These are phyloP conservation scores for Podarcis cretensis DNA, from an alignment of 2,113 vertebrate genomes.

Conservation along the genomic window DNA sequence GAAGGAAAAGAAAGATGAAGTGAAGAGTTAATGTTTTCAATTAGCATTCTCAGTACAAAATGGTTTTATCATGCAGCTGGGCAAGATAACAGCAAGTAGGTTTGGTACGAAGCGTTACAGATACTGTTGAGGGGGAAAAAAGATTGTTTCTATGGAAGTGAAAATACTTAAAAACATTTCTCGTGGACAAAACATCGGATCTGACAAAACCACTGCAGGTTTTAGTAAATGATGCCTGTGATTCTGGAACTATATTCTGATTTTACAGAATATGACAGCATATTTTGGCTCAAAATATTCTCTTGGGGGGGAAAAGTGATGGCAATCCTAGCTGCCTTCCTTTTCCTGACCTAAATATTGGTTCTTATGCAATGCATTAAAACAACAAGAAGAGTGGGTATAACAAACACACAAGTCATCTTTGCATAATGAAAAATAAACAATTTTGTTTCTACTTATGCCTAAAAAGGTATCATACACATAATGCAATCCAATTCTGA, in stretches of 20 bases:
- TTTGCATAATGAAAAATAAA: neutral
- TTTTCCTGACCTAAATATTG: neutral
- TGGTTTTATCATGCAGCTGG: neutral
- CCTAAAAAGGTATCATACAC: neutral
- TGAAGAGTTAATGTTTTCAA: neutral
- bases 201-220: neutral
- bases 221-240: neutral
- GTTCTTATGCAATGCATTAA: neutral
- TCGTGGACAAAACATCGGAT: neutral
- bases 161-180: neutral
- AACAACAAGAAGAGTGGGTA: neutral
- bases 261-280: neutral
- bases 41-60: neutral
- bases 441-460: neutral
- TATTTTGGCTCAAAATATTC: neutral
- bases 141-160: neutral
- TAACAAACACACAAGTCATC: neutral
- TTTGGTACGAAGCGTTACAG: neutral
- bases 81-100: neutral
- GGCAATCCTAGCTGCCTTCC: neutral
- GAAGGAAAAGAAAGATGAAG: neutral
- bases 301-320: neutral
- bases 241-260: neutral
- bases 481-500: neutral
- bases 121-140: neutral